Base-by-base conservation (phyloP, 2,888 invertebrate species). In the Ectemnius continuus region DNA sequence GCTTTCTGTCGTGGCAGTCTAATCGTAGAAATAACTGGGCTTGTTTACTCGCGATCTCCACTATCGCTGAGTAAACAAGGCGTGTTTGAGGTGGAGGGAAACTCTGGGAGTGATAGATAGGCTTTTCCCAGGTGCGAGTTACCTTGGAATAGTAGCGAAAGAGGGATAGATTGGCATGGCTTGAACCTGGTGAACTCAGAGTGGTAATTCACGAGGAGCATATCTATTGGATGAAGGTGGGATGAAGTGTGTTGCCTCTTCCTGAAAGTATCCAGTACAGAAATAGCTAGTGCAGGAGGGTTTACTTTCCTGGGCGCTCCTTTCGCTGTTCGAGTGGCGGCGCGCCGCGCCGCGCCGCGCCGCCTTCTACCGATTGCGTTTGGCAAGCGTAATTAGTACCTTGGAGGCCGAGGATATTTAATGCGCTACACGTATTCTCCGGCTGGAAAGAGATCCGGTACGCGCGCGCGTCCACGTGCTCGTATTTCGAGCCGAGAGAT, bases 321-420 rank as follows among this genome's bases (percentile, higher is more conserved):
- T 36, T 36, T 36, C 36, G 36, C 36, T 36, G 6, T 36, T 8
- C 36, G 36, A 11, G 6, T 36, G 1, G 8, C 3, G 2, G 2
- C 20, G 2, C 11, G 8, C 3, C 1, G 2, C 20, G 2, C 20
- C 20, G 20, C 20, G 2, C 20, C 23, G 23, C 23, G 3, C 23
- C 23, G 23, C 23, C 23, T 23, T 23, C 23, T 36, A 11, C 11
- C 36, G 36, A 36, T 46, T 61, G 59, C 75, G 73, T 72, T 72
- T 36, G 72, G 69, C 77, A 64, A 76, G 76, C 56, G 69, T 70
- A 77, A 77, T 77, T 77, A 77, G 71, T 70, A 72, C 68, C 56
- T 65, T 56, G 20, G 45, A 47, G 76, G 13, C 16, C 56, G 61
- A 8, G 66, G 20, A 69, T 77, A 71, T 70, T 72, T 61, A 67